Conservation (phyloP, 2,113 vertebrate genomes). For the Anthoscopus minutus region DNA sequence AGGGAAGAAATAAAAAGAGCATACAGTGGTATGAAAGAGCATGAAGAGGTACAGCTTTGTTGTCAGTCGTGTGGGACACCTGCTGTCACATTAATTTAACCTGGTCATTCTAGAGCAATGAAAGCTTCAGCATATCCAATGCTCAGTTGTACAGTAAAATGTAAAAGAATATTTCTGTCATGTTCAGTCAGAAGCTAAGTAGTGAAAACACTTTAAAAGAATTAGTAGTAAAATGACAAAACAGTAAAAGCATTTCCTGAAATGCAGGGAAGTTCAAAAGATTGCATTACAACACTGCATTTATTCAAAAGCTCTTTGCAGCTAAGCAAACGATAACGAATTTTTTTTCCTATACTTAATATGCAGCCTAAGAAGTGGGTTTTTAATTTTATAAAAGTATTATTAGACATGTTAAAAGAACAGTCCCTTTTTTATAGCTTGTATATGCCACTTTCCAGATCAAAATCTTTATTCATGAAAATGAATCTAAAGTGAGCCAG, state of each 20-base stretch:
- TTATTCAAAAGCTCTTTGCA: background rate
- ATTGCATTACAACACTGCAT: background rate
- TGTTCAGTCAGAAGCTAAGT: background rate
- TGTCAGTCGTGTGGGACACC: background rate
- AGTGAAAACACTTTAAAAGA: background rate
- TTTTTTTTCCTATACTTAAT: background rate
- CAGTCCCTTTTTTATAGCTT: background rate
- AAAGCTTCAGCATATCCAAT: background rate
- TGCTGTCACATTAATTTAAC: background rate
- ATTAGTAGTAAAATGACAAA: background rate
- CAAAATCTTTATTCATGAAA: background rate
- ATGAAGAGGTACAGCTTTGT: background rate
- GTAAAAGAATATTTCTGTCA: background rate
- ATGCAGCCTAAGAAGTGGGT: background rate
- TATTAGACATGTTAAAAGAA: background rate
- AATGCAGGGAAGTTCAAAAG: background rate
- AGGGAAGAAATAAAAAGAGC: background rate
- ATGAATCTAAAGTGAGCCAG: background rate
- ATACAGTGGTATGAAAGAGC: background rate
- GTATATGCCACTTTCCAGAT: background rate
- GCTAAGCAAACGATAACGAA: background rate
- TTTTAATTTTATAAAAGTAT: background rate
- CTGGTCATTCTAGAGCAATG: background rate
- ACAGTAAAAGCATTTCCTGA: background rate
- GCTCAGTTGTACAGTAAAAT: background rate